A percentile compares a stretch with the other conserved stretches of the same genome.
Conservation (phyloP, 1,140 invertebrate species). For the Drosophila tsacasi region DNA sequence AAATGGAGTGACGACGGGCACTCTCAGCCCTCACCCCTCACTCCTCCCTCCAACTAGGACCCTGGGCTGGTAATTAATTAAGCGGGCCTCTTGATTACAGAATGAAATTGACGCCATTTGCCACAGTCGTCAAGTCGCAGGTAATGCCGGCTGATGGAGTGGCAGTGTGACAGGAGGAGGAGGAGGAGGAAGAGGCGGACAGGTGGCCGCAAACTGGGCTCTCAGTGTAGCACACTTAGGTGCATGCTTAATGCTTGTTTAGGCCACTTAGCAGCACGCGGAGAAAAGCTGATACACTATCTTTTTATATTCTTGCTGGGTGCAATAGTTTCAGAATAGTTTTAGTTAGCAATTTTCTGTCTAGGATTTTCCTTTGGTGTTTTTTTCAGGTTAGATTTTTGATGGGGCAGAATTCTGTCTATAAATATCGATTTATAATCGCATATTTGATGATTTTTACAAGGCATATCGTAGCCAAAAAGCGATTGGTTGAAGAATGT, state of each 20-base stretch:
- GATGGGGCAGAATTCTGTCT: background rate
- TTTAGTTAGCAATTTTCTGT: background rate
- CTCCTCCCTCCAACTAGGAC: background rate
- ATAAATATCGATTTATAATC: background rate
- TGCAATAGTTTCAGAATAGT: no score
- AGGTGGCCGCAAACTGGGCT: conserved; percentile 42
- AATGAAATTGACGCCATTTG: conserved; percentile 78
- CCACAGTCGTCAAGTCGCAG: conserved; percentile 28
- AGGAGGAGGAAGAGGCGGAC: background rate
- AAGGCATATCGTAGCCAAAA: background rate
- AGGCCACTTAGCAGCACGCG: conserved; percentile 17
- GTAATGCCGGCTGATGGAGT: conserved; percentile 11
- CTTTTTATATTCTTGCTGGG: background rate
- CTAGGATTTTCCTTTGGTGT: no score
- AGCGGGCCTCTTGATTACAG: conserved; percentile 72
- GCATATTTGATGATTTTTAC: background rate
- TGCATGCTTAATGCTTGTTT: conserved; percentile 58
- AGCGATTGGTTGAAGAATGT: background rate
- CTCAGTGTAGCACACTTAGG: conserved; percentile 63
- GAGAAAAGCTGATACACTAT: background rate
- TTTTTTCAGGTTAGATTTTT: background rate
- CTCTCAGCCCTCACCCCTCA: no score
- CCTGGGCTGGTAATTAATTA: conserved; percentile 65
- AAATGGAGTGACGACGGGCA: conserved; percentile 1
- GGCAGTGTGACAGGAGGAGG: background rate